These are phyloP conservation scores for Oscheius sp. DNA, from an alignment of 2,888 invertebrate genomes.

Conservation along the genomic window DNA sequence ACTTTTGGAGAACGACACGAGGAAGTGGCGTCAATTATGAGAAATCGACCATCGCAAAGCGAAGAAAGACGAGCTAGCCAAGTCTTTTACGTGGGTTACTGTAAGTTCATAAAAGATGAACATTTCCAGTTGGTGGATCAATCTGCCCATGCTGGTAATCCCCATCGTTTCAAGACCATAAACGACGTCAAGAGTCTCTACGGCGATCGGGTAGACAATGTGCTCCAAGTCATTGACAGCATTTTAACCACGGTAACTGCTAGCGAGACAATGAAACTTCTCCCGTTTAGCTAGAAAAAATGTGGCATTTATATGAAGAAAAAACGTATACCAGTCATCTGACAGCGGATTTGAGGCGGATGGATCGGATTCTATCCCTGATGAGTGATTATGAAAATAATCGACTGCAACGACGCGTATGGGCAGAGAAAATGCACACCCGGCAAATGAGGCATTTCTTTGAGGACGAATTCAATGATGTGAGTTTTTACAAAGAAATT, in stretches of 20 bases:
- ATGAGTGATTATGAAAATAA: constrained; percentile 68
- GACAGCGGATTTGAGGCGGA: constrained; percentile 60
- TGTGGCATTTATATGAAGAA: constrained; percentile 62
- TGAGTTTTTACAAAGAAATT: too few species aligned
- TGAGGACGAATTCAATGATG: constrained; percentile 71
- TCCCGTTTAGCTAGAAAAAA: constrained; percentile 49
- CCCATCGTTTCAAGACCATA: constrained; percentile 61
- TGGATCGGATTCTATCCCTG: constrained; percentile 66
- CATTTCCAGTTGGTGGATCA: constrained; percentile 42
- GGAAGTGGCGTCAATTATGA: constrained; percentile 44
- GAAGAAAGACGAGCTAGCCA: constrained; percentile 34
- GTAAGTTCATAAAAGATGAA: too few species aligned
- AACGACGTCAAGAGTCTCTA: constrained; percentile 66
- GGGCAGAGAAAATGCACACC: constrained; percentile 73
- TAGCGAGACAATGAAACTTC: too few species aligned
- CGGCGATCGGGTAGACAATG: constrained; percentile 63
- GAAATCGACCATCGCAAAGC: constrained; percentile 26
- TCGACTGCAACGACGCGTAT: constrained; percentile 62
- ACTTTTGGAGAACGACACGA: constrained; percentile 49
- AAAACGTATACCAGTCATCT: constrained; percentile 57
- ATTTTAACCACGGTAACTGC: constrained; percentile 48
- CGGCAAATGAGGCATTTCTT: constrained; percentile 71
- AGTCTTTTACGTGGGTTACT: constrained; percentile 31
- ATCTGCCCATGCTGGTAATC: constrained; percentile 33
- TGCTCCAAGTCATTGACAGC: constrained; percentile 51